Evolutionary conservation across 2,113 vertebrate species (phyloP).

Genomic region (Mixornis gularis): DNA sequence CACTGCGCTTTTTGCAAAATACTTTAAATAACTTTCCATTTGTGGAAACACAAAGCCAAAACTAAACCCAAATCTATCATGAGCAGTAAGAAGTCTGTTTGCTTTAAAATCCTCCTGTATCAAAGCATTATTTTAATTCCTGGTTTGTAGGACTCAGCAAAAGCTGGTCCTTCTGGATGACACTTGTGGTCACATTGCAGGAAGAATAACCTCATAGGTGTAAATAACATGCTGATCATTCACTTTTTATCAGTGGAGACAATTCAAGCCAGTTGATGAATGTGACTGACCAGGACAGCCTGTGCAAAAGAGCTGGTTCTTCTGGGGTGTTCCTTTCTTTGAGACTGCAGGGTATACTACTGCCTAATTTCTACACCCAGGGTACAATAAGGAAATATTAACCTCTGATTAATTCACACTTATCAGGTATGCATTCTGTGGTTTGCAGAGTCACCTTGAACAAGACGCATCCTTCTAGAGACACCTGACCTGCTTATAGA

Average conservation of each 20-base stretch:
- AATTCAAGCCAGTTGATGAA: neutral
- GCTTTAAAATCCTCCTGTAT: neutral
- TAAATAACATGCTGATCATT: conserved; percentile 52
- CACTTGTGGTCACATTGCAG: neutral
- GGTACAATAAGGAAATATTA: neutral
- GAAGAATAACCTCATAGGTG: conserved; percentile 32
- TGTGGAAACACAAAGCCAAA: neutral
- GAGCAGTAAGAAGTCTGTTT: neutral
- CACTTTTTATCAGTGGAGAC: conserved; percentile 31
- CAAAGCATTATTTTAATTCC: conserved; percentile 16
- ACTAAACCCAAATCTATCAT: neutral
- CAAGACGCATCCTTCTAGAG: neutral
- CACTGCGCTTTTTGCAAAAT: neutral
- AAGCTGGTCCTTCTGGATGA: conserved; percentile 29
- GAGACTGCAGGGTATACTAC: neutral
- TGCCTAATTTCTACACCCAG: neutral
- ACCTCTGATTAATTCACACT: neutral
- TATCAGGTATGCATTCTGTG: neutral
- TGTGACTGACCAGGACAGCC: neutral
- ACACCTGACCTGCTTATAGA: neutral
- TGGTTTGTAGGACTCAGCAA: conserved; percentile 40
- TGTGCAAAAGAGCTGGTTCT: neutral
- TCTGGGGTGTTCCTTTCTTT: neutral
- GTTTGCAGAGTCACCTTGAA: conserved; percentile 2
- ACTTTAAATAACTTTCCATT: neutral